phyloP scores from a whole-genome alignment of 2,888 invertebrate species.

The Athrips mouffetella region DNA sequence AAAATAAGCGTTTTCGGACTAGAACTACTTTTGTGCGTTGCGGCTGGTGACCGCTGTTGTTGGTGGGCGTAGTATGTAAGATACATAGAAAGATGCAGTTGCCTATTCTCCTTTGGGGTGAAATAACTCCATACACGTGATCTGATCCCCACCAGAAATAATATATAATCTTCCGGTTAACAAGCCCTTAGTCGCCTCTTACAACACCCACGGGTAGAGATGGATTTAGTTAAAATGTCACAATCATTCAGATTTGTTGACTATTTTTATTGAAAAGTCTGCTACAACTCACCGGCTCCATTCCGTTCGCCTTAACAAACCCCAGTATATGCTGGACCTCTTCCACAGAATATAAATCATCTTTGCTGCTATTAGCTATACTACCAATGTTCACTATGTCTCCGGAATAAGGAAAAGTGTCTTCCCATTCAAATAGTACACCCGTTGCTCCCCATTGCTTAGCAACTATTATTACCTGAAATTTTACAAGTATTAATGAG shows the following conservation, averaged over 20 bases:
- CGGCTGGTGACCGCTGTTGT: too few relatives aligned
- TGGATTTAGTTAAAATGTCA: too few relatives aligned
- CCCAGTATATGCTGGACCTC: conserved; percentile 83
- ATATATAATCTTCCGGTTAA: too few relatives aligned
- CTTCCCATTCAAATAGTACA: conserved; percentile 91
- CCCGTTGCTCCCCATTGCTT: conserved; percentile 87
- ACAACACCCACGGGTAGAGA: too few relatives aligned
- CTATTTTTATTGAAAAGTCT: neutral
- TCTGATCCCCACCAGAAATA: too few relatives aligned
- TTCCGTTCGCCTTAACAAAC: conserved; percentile 80
- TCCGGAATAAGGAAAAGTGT: conserved; percentile 89
- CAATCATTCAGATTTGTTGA: neutral
- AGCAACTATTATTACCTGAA: conserved; percentile 42
- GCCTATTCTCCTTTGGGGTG: too few relatives aligned
- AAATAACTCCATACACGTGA: too few relatives aligned
- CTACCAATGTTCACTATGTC: conserved; percentile 80
- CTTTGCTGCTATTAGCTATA: conserved; percentile 66
- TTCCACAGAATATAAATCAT: conserved; percentile 81
- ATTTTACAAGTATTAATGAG: neutral
- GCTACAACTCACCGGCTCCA: conserved; percentile 79
- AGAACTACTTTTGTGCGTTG: too few relatives aligned
- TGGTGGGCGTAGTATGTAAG: too few relatives aligned
- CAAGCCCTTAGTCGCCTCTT: too few relatives aligned
- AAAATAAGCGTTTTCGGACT: too few relatives aligned
- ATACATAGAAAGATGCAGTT: too few relatives aligned